Conservation (phyloP, 2,888 invertebrate species). For the Drosophila crucigera region DNA sequence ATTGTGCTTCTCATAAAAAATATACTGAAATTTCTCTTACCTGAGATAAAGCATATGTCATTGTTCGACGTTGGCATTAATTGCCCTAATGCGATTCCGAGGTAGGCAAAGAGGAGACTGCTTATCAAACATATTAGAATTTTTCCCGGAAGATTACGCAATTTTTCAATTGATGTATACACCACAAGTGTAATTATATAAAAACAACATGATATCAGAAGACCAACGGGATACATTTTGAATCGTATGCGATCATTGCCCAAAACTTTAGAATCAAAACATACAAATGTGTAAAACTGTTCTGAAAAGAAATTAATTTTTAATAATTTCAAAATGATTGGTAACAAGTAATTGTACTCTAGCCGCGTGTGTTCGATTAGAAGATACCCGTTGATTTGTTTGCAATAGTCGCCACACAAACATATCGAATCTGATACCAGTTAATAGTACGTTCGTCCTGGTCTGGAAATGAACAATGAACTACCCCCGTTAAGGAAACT, state of each 20-base stretch:
- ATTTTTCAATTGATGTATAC: slow-evolving; percentile 88
- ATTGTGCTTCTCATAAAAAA: background rate
- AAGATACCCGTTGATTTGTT: background rate
- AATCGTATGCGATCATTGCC: slow-evolving; percentile 82
- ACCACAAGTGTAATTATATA: slow-evolving; percentile 89
- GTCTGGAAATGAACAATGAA: too few relatives aligned
- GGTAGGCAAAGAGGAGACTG: slow-evolving; percentile 89
- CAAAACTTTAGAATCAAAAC: slow-evolving; percentile 82
- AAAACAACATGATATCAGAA: slow-evolving; percentile 88
- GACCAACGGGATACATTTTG: slow-evolving; percentile 84
- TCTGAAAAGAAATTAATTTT: slow-evolving; percentile 57
- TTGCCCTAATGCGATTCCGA: slow-evolving; percentile 88
- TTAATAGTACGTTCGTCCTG: too few relatives aligned
- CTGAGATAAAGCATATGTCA: slow-evolving; percentile 86
- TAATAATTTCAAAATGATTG: background rate
- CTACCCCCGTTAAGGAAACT: too few relatives aligned
- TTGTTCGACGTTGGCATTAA: slow-evolving; percentile 85
- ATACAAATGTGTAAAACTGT: slow-evolving; percentile 83
- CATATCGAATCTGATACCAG: too few relatives aligned
- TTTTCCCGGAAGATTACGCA: slow-evolving; percentile 91
- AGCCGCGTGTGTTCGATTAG: background rate
- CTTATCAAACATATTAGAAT: slow-evolving; percentile 90
- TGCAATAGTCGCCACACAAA: background rate
- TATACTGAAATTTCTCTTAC: slow-evolving; percentile 83
- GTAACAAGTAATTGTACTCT: background rate